Evolutionary conservation across 2,113 vertebrate species (phyloP).

Genomic region (Mesoclemmys tuberculata): DNA sequence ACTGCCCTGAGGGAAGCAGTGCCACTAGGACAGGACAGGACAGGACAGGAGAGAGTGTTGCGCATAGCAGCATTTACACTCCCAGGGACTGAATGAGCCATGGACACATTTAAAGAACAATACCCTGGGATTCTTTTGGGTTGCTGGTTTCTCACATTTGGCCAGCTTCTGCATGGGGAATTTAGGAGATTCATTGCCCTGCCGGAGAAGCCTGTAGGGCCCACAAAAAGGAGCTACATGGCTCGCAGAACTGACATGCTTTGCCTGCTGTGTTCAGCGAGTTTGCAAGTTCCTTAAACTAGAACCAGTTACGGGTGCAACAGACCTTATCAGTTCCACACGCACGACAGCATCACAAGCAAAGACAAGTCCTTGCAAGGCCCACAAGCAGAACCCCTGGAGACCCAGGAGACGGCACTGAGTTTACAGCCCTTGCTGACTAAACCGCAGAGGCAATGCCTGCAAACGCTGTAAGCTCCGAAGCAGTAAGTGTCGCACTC

Average conservation of each 20-base stretch:
- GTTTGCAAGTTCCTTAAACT: no score
- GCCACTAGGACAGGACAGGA: background rate
- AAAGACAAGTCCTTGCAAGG: no score
- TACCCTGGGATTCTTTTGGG: background rate
- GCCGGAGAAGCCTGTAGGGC: background rate
- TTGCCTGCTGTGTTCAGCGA: no score
- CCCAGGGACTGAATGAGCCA: fast-evolving
- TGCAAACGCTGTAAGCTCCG: no score
- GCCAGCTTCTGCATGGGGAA: background rate
- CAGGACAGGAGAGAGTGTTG: background rate
- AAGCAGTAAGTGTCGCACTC: no score
- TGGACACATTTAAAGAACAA: background rate
- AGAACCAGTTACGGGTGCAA: no score
- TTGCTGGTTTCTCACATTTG: background rate
- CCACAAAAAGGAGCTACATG: background rate
- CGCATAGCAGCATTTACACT: background rate
- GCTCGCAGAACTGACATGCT: background rate
- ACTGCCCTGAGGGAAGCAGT: background rate
- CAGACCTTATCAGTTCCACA: no score
- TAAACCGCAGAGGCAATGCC: no score
- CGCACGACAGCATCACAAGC: no score
- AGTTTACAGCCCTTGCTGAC: no score
- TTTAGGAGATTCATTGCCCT: background rate
- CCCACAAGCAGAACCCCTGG: no score
- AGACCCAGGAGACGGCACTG: no score